Evolutionary conservation across 2,888 invertebrate species (phyloP), one percentile per base, ranked within the genome.

Genomic region (Pilophorus perplexus): DNA sequence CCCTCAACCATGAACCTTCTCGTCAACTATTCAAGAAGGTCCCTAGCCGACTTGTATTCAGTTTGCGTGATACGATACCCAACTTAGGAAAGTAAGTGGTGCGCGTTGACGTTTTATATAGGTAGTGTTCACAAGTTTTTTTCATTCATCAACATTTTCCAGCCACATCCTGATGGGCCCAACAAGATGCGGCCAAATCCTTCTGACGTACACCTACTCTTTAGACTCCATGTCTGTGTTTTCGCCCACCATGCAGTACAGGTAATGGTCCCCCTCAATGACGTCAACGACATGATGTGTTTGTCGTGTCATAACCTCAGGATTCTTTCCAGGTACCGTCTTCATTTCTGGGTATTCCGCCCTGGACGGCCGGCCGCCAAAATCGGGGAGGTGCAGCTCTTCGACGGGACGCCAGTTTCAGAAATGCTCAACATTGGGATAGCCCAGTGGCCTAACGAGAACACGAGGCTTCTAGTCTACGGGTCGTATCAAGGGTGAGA

Each of bases 141-240:
- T n/a, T 54, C 6, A 6, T 25, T 57, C 12, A 6, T 62, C 14
- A 12, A 33, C 68, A 73, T 70, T 57, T 78, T 79, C 18, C 73
- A 92, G 93, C 71, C 93, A 95, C 77, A 86, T 94, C 71, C 91
- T 93, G 76, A 90, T 96, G 87, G 96, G 96, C 5, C 88, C 95
- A 75, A 92, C 93, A n/a, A 88, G 91, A 73, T 94, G 94, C 77
- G 94, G 95, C 12, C 90, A 92, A 78, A 95, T 88, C 80, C 83
- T 96, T 71, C 80, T 96, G 72, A 94, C 94, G 70, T 95, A 93
- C 78, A 92, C 90, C 1, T 84, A 83, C 74, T 80, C 80, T 69
- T 80, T 82, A 71, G 80, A 78, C 70, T 64, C 66, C 4, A 52
- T 67, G 10, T 66, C 64, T 10, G 64, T 64, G 18, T 69, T 69